phyloP scores from a whole-genome alignment of 2,797 vertebrate species.

The Oryzias sinensis region DNA sequence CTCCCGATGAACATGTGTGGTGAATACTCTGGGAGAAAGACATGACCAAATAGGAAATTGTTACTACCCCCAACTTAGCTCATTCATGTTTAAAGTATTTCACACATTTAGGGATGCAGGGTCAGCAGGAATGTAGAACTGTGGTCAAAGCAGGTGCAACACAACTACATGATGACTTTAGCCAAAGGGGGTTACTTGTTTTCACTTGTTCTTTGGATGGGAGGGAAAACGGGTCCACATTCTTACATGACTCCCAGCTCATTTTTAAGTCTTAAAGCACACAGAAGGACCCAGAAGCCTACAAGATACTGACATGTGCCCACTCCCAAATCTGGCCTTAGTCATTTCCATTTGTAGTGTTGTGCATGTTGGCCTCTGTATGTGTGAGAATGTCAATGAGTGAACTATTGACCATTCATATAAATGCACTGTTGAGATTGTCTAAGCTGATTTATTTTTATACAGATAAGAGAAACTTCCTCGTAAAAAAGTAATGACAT shows the following conservation, averaged over 20 bases:
- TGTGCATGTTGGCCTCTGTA: conserved; percentile 46
- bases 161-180: conserved; percentile 35
- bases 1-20: conserved; percentile 44
- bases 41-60: conserved; percentile 55
- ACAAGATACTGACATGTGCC: conserved; percentile 74
- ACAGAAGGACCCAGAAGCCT: conserved; percentile 70
- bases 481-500: conserved; percentile 61
- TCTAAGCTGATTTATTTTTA: conserved; percentile 79
- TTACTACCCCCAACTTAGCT: conserved; percentile 70
- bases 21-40: conserved; percentile 67
- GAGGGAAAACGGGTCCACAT: conserved; percentile 28
- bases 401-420: conserved; percentile 53
- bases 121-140: conserved; percentile 15
- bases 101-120: conserved; percentile 37
- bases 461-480: conserved; percentile 70
- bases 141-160: conserved; percentile 27
- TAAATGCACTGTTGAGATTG: conserved; percentile 66
- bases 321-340: conserved; percentile 81
- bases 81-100: conserved; percentile 56
- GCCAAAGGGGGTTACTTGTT: conserved; percentile 21
- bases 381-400: conserved; percentile 39
- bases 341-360: conserved; percentile 71
- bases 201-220: conserved; percentile 22
- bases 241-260: conserved; percentile 51
- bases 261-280: conserved; percentile 68